Base-by-base conservation (phyloP, 2,797 vertebrate species). In the Parambassis ranga region DNA sequence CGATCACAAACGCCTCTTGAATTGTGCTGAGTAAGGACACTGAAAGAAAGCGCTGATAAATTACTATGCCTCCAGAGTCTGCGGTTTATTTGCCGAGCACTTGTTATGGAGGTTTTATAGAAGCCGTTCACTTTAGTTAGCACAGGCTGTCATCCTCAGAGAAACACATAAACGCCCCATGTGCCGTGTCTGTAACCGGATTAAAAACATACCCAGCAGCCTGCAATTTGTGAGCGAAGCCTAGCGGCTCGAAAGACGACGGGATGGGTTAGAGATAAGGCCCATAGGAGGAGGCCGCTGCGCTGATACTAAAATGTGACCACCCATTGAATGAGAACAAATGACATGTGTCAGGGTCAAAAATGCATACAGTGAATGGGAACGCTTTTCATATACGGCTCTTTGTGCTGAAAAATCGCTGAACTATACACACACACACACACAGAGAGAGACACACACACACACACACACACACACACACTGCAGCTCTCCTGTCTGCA, bases 341-440 rank as follows among this genome's bases (percentile, higher is more conserved):
- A 86, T 87, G 82, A 85, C 81, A 88, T 87, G 77, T 86, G 83
- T 89, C 82, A 74, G 62, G 80, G 74, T 72, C 33, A 60, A 36
- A 76, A 85, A 74, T 5, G 81, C 76, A 58, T 14, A 52, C 57
- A 55, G 33, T 30, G 66, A 70, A 57, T 41, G 73, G 23, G 36
- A 65, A 16, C 66, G 71, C 81, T 79, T 75, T 81, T 82, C 79
- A 71, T 77, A 36, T 65, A 81, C 65, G 69, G 53, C 72, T 89
- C 91, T 92, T 93, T 91, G 91, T 91, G 85, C 56, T 65, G 65
- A 59, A 78, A 87, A 90, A 90, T 50, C 75, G 89, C 90, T 91
- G 91, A 92, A 89, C 86, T 75, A 32, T 19, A 74, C 74, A 65
- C 46, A 51, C 56, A 65, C 28, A 56, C 53, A 65, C 28, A 56